Evolutionary conservation across 2,888 invertebrate species (phyloP), one percentile per base, ranked within the genome.

Genomic region (Encarsia formosa): DNA sequence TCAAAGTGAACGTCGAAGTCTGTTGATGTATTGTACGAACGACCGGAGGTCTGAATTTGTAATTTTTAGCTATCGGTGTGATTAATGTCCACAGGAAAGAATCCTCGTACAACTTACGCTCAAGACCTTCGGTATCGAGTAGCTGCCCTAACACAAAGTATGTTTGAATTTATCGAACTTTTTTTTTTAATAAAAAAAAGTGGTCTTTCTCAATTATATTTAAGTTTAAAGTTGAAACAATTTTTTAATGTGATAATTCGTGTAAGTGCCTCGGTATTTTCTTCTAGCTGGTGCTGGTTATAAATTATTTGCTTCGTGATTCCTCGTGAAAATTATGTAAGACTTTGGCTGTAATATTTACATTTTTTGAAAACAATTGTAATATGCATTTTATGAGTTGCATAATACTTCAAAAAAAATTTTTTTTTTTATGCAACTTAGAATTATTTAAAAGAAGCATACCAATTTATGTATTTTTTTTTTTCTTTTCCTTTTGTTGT

Each of bases 121-220:
- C 75, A 77, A 71, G 73, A 76, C 62, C 74, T 77, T 56, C 76
- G 74, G 69, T 71, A 72, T 67, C 75, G 73, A 69, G 75, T 77
- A 69, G 74, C 75, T 59, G 69, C 68, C 52, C 69, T 76, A 68
- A 75, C 70, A 70, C 70, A 75, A 75, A 70, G 76, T 77, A 76
- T 73, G 76, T 76, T n/a, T n/a, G n/a, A n/a, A n/a, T n/a, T n/a
- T 44, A 48, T 39, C 24, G 35, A 29, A 49, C 20, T 37, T 42
- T 42, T 42, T 18, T 23, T n/a, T 20, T 24, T 20, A 47, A n/a
- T n/a, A n/a, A n/a, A n/a, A n/a, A n/a, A n/a, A n/a, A n/a, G n/a
- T n/a, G n/a, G n/a, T n/a, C n/a, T n/a, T n/a, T n/a, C n/a, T n/a
- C n/a, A n/a, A n/a, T n/a, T n/a, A n/a, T n/a, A n/a, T n/a, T n/a